phyloP scores from a whole-genome alignment of 2,113 vertebrate genomes.

The Phalacrocorax carbo region DNA sequence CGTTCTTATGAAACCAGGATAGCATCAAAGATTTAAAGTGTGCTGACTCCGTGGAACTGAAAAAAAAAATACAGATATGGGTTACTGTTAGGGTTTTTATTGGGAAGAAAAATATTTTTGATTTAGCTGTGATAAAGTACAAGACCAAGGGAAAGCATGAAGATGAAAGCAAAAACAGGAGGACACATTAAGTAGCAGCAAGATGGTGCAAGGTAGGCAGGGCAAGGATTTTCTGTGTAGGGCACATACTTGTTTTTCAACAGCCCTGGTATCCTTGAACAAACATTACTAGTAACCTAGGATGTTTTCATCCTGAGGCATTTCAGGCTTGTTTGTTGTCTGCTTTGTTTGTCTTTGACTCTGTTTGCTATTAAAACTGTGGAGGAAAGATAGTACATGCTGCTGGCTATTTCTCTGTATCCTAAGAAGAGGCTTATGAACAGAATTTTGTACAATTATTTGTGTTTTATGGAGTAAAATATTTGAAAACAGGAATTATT shows the following conservation, averaged over 20 bases:
- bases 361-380: background rate
- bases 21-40: background rate
- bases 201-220: background rate
- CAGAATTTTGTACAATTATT: background rate
- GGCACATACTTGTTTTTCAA: background rate
- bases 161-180: background rate
- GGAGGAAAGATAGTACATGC: background rate
- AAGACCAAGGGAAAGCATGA: background rate
- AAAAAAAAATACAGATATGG: background rate
- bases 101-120: background rate
- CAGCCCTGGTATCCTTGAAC: background rate
- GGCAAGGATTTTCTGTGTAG: background rate
- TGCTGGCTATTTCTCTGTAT: background rate
- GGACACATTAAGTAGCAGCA: fast-evolving
- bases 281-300: background rate
- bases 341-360: background rate
- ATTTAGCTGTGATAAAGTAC: background rate
- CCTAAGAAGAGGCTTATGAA: background rate
- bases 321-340: background rate
- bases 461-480: background rate
- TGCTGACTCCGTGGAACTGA: background rate
- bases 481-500: background rate
- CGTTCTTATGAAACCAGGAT: background rate
- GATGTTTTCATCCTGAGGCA: background rate
- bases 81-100: background rate